Conservation (phyloP, 53 echinoderm and acorn worm species). For the Apostichopus leukothele region DNA sequence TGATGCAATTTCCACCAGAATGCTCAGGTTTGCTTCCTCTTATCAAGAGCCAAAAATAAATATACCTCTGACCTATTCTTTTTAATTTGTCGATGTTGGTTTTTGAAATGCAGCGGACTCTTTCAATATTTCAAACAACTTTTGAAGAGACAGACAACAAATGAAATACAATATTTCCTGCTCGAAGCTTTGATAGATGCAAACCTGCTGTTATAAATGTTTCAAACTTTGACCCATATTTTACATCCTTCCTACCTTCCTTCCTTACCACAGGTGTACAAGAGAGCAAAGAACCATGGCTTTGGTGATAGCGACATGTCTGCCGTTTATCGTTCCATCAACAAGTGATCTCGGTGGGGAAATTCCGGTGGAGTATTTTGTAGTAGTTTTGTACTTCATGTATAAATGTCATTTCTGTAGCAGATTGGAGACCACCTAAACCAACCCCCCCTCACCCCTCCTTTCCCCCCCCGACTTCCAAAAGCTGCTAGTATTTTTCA, state of each 20-base stretch:
- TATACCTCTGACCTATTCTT: too few species aligned
- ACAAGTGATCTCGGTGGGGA: constrained; percentile 55
- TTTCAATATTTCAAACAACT: too few species aligned
- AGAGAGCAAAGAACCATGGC: constrained; percentile 86
- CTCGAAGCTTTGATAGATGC: too few species aligned
- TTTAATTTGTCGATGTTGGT: too few species aligned
- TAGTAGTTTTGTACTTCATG: constrained; percentile 54
- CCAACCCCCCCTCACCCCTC: neutral
- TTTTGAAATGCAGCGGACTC: too few species aligned
- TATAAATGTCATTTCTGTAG: constrained; percentile 41
- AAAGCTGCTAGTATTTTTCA: constrained; percentile 21
- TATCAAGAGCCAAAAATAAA: too few species aligned
- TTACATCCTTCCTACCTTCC: neutral
- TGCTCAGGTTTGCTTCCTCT: too few species aligned
- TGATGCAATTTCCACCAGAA: too few species aligned
- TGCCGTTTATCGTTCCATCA: constrained; percentile 79
- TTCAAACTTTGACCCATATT: too few species aligned
- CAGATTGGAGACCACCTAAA: neutral
- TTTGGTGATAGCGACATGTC: constrained; percentile 93
- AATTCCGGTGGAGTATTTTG: neutral
- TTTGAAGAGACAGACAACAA: too few species aligned
- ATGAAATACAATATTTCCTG: too few species aligned
- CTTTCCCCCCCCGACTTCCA: neutral
- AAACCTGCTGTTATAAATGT: too few species aligned
- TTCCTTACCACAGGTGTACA: constrained; percentile 66